Evolutionary conservation across 1,140 invertebrate species (phyloP).

Genomic region (Rhizoglyphus robini): DNA sequence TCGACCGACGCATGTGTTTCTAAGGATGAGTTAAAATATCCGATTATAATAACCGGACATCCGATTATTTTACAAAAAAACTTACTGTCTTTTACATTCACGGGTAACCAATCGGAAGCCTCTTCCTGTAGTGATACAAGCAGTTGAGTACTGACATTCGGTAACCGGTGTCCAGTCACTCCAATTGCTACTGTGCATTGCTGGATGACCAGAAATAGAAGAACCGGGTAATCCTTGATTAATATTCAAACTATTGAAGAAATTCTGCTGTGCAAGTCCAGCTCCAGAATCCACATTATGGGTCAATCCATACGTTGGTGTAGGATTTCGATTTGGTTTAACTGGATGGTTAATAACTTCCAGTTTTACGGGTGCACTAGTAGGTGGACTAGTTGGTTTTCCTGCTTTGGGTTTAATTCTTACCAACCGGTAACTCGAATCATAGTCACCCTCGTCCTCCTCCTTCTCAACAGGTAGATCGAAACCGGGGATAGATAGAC

Average conservation of each 20-base stretch:
- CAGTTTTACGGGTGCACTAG: no score
- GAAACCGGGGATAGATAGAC: background rate
- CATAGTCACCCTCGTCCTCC: background rate
- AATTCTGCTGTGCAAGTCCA: background rate
- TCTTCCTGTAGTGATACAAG: conserved; percentile 23
- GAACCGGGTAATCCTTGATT: no score
- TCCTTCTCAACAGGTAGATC: background rate
- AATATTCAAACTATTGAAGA: background rate
- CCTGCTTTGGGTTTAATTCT: background rate
- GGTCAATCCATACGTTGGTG: no score
- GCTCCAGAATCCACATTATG: no score
- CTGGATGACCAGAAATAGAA: background rate
- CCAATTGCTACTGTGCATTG: conserved; percentile 16
- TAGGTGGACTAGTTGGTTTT: no score
- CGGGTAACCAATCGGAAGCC: conserved; percentile 26
- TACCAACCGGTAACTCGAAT: conserved; percentile 1
- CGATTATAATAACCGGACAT: background rate
- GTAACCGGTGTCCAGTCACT: conserved; percentile 24
- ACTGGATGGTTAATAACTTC: no score
- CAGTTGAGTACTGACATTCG: conserved; percentile 22
- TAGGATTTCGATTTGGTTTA: no score
- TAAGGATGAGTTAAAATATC: background rate
- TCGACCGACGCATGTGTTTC: conserved; percentile 21
- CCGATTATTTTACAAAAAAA: background rate
- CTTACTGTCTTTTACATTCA: conserved; percentile 27